Percentiles rank a stretch among this genome's conserved stretches.
These are phyloP conservation scores for Pseudomugil gertrudae DNA, from an alignment of 2,797 vertebrate genomes.

Conservation along the genomic window DNA sequence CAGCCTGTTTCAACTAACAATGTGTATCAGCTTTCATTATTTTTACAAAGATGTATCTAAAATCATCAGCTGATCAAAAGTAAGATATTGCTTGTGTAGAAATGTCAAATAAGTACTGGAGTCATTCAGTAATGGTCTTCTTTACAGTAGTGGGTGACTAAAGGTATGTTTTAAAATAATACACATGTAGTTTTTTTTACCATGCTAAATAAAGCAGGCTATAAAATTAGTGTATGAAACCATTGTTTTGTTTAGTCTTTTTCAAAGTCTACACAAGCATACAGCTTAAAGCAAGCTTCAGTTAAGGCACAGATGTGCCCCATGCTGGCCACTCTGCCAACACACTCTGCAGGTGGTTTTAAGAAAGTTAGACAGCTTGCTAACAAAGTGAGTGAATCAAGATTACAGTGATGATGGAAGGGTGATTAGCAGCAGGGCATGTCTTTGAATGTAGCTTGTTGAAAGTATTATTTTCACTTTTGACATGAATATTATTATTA, in stretches of 20 bases:
- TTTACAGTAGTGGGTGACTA: background rate
- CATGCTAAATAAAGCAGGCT: slow-evolving; percentile 2
- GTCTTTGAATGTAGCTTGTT: slow-evolving; percentile 1
- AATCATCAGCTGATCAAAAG: background rate
- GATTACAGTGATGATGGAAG: slow-evolving; percentile 19
- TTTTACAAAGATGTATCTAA: background rate
- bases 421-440: slow-evolving; percentile 6
- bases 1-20: background rate
- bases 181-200: background rate
- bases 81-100: background rate
- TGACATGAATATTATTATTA: slow-evolving; percentile 12
- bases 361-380: slow-evolving; percentile 28
- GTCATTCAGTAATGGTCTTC: background rate
- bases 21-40: background rate
- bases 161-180: background rate
- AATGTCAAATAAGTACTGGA: slow-evolving; percentile 1
- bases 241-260: slow-evolving; percentile 8
- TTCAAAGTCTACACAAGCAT: slow-evolving; percentile 32
- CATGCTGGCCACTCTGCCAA: slow-evolving; percentile 51
- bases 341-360: slow-evolving; percentile 55
- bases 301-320: slow-evolving; percentile 21
- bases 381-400: slow-evolving; percentile 6
- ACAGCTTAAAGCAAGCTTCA: slow-evolving; percentile 41
- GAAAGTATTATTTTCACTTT: slow-evolving; percentile 24
- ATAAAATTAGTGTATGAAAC: slow-evolving; percentile 16